A percentile compares a stretch with the other conserved stretches of the same genome.
Conservation (phyloP, 2,113 vertebrate species). For the Silurus asotus region DNA sequence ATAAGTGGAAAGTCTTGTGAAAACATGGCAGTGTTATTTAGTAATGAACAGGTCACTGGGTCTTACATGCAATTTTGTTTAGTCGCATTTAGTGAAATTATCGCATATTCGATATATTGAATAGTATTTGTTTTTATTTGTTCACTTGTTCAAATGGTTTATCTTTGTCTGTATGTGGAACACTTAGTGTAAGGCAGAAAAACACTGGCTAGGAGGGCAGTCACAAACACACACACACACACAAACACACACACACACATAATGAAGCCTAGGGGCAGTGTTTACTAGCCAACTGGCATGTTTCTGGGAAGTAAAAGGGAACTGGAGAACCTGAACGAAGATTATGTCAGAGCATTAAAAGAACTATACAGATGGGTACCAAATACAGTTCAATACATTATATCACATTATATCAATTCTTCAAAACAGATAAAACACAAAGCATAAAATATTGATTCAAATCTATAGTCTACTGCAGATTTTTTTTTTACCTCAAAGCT, state of each 20-base stretch:
- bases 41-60: background rate
- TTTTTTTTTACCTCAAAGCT: background rate
- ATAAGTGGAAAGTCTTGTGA: background rate
- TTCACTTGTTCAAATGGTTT: background rate
- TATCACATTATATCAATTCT: background rate
- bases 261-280: background rate
- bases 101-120: background rate
- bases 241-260: background rate
- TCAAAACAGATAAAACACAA: background rate
- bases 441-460: background rate
- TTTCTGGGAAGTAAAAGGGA: background rate
- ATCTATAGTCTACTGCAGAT: background rate
- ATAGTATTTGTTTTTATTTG: background rate
- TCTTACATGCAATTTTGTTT: background rate
- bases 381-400: background rate
- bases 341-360: background rate
- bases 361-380: background rate
- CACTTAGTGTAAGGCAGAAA: background rate
- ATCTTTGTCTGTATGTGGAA: background rate
- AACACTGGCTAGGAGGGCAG: background rate
- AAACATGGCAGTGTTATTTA: background rate
- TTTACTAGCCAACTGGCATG: background rate
- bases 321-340: background rate
- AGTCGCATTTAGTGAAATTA: background rate
- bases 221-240: background rate